Percentiles rank a stretch among this genome's conserved stretches.
Evolutionary conservation across 2,888 invertebrate genomes (phyloP).

Genomic region (Plusia festucae): DNA sequence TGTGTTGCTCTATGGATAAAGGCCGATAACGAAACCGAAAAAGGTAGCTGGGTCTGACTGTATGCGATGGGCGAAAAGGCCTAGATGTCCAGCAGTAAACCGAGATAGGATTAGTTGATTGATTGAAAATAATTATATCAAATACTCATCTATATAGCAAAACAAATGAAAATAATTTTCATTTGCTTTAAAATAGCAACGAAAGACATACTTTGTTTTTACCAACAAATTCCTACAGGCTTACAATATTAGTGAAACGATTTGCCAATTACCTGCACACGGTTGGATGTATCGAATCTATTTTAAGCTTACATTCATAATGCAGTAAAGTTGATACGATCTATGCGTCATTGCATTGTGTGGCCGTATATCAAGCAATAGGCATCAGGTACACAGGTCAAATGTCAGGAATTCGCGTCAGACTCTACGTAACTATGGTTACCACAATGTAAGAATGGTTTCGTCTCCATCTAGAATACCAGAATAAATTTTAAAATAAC

Average conservation of each 20-base stretch:
- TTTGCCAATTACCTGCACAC: conserved; percentile 29
- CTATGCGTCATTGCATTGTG: conserved; percentile 22
- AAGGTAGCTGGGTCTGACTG: no score
- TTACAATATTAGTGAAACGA: conserved; percentile 12
- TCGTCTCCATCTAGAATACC: no score
- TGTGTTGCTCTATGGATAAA: no score
- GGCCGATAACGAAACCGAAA: no score
- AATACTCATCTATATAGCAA: no score
- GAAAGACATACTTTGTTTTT: conserved; percentile 1
- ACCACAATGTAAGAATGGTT: no score
- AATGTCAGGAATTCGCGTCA: conserved; percentile 23
- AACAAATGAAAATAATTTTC: not conserved
- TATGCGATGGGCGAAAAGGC: no score
- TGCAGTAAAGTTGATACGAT: not conserved
- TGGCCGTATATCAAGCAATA: not conserved
- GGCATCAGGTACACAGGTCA: conserved; percentile 11
- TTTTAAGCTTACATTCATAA: conserved; percentile 14
- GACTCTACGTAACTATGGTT: not conserved
- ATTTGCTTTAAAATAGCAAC: conserved; percentile 2
- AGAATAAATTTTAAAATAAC: no score
- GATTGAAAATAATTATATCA: no score
- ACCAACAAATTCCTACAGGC: conserved; percentile 12
- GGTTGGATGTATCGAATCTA: conserved; percentile 15
- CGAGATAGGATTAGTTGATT: no score
- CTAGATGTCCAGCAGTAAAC: no score